Base-by-base conservation (phyloP, 2,888 invertebrate genomes). In the Glaucopsyche alexis region DNA sequence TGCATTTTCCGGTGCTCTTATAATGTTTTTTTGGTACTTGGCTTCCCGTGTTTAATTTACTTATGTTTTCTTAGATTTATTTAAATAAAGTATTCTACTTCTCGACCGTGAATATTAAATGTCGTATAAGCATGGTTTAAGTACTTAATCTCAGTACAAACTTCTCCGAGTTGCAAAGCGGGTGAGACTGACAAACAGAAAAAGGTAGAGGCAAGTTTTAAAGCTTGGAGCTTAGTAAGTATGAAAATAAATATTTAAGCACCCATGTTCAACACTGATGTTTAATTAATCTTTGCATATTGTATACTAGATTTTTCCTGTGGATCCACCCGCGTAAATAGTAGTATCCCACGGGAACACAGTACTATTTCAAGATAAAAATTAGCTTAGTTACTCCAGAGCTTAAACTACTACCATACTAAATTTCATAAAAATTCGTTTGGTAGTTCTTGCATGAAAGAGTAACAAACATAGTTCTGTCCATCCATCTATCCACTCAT, bases 111-210 rank as follows among this genome's bases (percentile, higher is more conserved):
- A 60, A 60, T 60, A 60, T 38, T 60, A 60, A 60, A 60, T 60
- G 60, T 60, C 60, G 38, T 14, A 38, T 60, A 60, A 55, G 60
- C 60, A 60, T 38, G 60, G 60, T 60, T 60, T 14, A 60, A 60
- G 60, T 38, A 14, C 60, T 60, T 60, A 60, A 60, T 60, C 60
- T 60, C 60, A 60, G 38, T 14, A 60, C 14, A 60, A 60, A 60
- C 7, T 60, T 29, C 60, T 7, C 7, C 14, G 29, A 60, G 60
- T 38, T 60, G 60, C 29, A 13, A 60, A 60, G 60, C 29, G 29
- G 60, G 60, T 60, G 14, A 60, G 60, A 38, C 38, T 60, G 60
- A 60, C 60, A 60, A 60, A 60, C 60, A 60, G 60, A 60, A 60
- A 60, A 60, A 60, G 29, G 60, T 14, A 38, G 60, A 60, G 60